These are phyloP conservation scores for Adelognathus sp. DNA, from an alignment of 2,888 invertebrate species.

Conservation along the genomic window DNA sequence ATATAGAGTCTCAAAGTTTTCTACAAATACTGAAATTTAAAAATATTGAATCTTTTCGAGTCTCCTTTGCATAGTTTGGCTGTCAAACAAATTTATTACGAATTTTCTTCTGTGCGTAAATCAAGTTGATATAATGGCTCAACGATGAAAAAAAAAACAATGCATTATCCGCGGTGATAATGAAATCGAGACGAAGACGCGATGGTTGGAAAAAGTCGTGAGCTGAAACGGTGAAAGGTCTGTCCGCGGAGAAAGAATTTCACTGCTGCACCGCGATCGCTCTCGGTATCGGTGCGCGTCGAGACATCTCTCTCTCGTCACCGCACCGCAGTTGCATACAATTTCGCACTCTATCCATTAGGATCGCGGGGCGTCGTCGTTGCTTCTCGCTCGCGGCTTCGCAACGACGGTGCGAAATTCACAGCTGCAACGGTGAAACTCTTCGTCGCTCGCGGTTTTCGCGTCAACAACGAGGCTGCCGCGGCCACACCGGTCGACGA, in stretches of 20 bases:
- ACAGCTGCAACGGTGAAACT: slow-evolving; percentile 18
- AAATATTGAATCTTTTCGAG: no score
- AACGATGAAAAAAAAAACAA: neutral
- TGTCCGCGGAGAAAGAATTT: slow-evolving; percentile 73
- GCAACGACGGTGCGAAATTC: no score
- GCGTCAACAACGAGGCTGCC: slow-evolving; percentile 3
- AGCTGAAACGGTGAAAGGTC: slow-evolving; percentile 71
- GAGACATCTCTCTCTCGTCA: slow-evolving; percentile 47
- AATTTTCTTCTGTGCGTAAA: neutral
- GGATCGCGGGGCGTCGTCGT: slow-evolving; percentile 17
- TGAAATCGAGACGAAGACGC: slow-evolving; percentile 42
- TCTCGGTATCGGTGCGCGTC: slow-evolving; percentile 17
- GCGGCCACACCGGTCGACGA: slow-evolving; percentile 32
- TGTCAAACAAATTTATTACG: neutral
- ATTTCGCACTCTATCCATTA: slow-evolving; percentile 50
- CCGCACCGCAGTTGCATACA: slow-evolving; percentile 23
- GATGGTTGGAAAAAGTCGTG: slow-evolving; percentile 61
- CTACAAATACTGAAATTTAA: no score
- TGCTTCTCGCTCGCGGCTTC: neutral
- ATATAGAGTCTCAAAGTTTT: no score
- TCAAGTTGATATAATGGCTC: neutral
- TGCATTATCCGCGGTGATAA: slow-evolving; percentile 28
- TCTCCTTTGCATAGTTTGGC: no score
- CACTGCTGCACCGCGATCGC: slow-evolving; percentile 54
- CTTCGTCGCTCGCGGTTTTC: neutral